Conservation (phyloP, 2,888 invertebrate genomes). For the Drosophila aldrichi region DNA sequence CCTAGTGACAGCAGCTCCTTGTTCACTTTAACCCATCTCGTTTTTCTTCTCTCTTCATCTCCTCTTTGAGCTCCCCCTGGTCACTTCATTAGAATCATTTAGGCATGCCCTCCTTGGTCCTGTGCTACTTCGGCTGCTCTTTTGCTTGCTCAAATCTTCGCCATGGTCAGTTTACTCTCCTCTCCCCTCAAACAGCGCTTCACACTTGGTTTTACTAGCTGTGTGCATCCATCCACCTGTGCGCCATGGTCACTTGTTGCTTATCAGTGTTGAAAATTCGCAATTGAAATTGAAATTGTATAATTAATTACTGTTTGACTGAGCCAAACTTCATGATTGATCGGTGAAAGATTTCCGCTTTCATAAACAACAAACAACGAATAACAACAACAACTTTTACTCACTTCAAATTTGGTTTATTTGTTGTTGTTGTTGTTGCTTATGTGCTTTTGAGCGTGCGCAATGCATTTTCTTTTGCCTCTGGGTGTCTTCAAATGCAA, state of each 20-base stretch:
- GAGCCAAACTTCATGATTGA: conserved; percentile 61
- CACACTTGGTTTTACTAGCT: too few species aligned
- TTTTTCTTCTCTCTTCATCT: not conserved
- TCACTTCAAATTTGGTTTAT: conserved; percentile 20
- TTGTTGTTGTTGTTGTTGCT: conserved; percentile 17
- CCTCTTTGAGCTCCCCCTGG: not conserved
- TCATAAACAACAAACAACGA: conserved; percentile 57
- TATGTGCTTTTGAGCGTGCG: conserved; percentile 40
- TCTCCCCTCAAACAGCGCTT: not conserved
- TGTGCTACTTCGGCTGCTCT: not conserved
- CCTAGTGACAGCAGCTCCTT: not conserved
- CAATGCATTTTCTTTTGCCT: conserved; percentile 33
- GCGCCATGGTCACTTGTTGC: not conserved
- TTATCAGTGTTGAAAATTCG: conserved; percentile 2
- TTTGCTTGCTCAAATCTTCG: not conserved
- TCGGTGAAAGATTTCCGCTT: conserved; percentile 76
- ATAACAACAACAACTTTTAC: conserved; percentile 57
- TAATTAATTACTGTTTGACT: conserved; percentile 10
- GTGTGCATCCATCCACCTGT: not conserved
- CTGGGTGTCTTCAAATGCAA: conserved; percentile 35
- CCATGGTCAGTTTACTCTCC: not conserved
- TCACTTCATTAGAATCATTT: not conserved
- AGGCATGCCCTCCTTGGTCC: not conserved
- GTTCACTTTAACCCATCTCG: not conserved
- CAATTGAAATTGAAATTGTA: conserved; percentile 13